phyloP scores from a whole-genome alignment of 30 jellyfish, hydroid and myxozoan genomes.

The Pseudorhiza aurosa region DNA sequence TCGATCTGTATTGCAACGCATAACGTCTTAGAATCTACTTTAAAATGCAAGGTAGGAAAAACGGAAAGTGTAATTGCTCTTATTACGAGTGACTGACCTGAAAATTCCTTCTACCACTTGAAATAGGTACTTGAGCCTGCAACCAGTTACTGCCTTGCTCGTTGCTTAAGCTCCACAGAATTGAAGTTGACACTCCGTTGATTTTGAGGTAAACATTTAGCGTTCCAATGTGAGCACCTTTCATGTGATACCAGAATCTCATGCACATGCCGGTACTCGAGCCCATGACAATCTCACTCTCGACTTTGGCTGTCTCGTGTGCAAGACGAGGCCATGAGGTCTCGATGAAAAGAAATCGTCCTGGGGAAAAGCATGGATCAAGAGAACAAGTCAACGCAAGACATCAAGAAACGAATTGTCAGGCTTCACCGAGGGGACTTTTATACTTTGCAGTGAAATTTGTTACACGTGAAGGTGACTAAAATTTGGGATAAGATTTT shows the following conservation, averaged over 20 bases:
- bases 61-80: too few species aligned
- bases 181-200: slow-evolving; percentile 72
- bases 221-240: slow-evolving; percentile 87
- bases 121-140: slow-evolving; percentile 81
- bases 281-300: slow-evolving; percentile 76
- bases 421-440: too few species aligned
- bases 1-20: too few species aligned
- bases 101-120: slow-evolving; percentile 76
- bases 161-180: slow-evolving; percentile 78
- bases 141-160: slow-evolving; percentile 77
- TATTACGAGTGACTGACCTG: too few species aligned
- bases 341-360: slow-evolving; percentile 78
- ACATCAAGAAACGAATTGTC: too few species aligned
- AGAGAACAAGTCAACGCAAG: too few species aligned
- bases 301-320: slow-evolving; percentile 77
- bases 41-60: too few species aligned
- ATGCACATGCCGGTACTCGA: slow-evolving; percentile 69
- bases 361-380: slow-evolving; percentile 19
- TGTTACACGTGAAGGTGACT: too few species aligned
- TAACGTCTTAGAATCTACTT: background rate
- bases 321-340: slow-evolving; percentile 88
- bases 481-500: too few species aligned
- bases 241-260: slow-evolving; percentile 92
- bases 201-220: slow-evolving; percentile 74
- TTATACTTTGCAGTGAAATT: too few species aligned